A percentile compares a stretch with the other conserved stretches of the same genome.
Conservation (phyloP, 2,113 vertebrate species). For the Poeciliopsis turrubarensis region DNA sequence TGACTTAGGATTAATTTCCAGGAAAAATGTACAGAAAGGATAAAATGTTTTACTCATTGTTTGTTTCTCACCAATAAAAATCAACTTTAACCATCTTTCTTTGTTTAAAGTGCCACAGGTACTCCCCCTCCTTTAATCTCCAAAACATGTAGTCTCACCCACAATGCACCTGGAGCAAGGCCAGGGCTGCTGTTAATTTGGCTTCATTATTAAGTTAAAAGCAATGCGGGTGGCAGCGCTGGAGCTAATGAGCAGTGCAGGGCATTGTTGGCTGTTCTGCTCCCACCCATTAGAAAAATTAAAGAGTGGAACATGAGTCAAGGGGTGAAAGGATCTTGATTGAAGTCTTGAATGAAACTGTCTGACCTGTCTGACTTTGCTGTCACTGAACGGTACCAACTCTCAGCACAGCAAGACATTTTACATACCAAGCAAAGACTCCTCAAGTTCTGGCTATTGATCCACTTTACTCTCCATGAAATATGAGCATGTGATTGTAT, state of each 20-base stretch:
- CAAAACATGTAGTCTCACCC: conserved; percentile 56
- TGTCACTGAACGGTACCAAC: conserved; percentile 65
- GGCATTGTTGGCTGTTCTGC: conserved; percentile 75
- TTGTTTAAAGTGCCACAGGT: conserved; percentile 64
- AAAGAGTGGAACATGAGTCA: conserved; percentile 86
- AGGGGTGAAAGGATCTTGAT: conserved; percentile 78
- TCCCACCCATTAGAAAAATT: conserved; percentile 85
- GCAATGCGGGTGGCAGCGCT: conserved; percentile 76
- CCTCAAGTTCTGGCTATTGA: conserved; percentile 1
- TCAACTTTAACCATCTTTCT: conserved; percentile 25
- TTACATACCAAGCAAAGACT: conserved; percentile 6
- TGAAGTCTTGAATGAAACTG: conserved; percentile 79
- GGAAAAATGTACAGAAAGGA: no score
- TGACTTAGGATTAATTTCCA: no score
- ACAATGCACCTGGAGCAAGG: conserved; percentile 77
- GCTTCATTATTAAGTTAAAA: conserved; percentile 82
- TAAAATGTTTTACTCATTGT: no score
- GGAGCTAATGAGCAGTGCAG: conserved; percentile 85
- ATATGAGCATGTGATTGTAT: conserved; percentile 17
- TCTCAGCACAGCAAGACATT: conserved; percentile 17
- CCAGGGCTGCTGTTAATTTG: conserved; percentile 82
- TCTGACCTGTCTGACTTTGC: conserved; percentile 77
- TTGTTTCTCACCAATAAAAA: neutral
- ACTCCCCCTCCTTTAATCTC: conserved; percentile 44
- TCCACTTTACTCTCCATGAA: neutral